Conservation (phyloP, 1,140 invertebrate genomes). For the Sitobion miscanthi region DNA sequence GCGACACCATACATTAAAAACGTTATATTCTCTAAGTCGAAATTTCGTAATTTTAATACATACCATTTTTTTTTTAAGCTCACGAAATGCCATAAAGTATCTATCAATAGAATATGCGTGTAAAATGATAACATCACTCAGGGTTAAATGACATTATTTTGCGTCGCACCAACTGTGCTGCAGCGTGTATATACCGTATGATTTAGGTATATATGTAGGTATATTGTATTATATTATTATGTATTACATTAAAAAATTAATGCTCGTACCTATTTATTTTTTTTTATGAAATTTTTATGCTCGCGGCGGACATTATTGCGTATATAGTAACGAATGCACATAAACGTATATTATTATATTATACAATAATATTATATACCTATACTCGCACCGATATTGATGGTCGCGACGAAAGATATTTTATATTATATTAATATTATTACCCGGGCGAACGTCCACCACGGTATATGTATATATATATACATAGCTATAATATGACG, state of each 20-base stretch:
- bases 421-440: constrained; percentile 34
- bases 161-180: neutral
- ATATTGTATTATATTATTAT: too few relatives aligned
- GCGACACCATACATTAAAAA: constrained; percentile 34
- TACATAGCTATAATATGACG: too few relatives aligned
- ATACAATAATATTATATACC: neutral
- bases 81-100: neutral
- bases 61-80: neutral
- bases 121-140: constrained; percentile 14
- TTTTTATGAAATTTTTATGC: neutral
- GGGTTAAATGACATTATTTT: neutral
- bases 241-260: neutral
- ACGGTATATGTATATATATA: neutral
- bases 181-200: neutral
- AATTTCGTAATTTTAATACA: constrained; percentile 14
- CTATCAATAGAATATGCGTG: constrained; percentile 28
- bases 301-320: neutral
- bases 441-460: neutral
- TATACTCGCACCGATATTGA: neutral
- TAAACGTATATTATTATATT: neutral
- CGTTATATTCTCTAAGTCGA: neutral
- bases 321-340: neutral
- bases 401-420: constrained; percentile 10
- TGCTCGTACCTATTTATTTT: neutral
- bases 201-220: too few relatives aligned